Conservation (phyloP, 2,113 vertebrate genomes). For the Pollachius pollachius region DNA sequence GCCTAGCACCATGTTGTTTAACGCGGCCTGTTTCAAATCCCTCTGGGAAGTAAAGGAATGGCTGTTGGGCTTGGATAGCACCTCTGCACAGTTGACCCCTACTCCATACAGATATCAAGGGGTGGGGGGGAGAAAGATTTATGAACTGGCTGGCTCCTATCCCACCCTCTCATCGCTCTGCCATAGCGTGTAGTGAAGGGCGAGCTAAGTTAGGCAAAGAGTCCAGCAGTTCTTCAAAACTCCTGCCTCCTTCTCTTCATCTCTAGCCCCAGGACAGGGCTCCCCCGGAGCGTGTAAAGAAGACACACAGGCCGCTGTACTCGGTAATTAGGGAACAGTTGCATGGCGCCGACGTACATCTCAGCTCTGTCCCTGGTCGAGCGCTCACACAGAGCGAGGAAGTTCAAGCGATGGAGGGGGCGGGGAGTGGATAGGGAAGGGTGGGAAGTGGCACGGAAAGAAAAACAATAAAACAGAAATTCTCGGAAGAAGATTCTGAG, state of each 20-base stretch:
- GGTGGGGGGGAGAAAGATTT: background rate
- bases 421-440: too few species aligned
- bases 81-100: background rate
- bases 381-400: background rate
- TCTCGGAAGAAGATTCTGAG: background rate
- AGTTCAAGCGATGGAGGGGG: background rate
- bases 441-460: too few species aligned
- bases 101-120: background rate
- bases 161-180: background rate
- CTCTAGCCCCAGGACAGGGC: background rate
- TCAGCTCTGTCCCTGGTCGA: background rate
- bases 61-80: background rate
- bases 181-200: background rate
- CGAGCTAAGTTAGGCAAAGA: background rate
- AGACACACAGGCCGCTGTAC: background rate
- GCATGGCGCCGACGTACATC: background rate
- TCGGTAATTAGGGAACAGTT: slow-evolving; percentile 1
- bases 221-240: background rate
- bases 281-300: background rate
- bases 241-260: background rate
- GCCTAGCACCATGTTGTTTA: too few species aligned
- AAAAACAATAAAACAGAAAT: too few species aligned
- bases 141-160: background rate
- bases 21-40: too few species aligned
- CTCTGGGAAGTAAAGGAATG: too few species aligned